Percentiles rank a stretch among this genome's conserved stretches.
These are phyloP conservation scores for Limanda limanda DNA, from an alignment of 2,113 vertebrate genomes.

Conservation along the genomic window DNA sequence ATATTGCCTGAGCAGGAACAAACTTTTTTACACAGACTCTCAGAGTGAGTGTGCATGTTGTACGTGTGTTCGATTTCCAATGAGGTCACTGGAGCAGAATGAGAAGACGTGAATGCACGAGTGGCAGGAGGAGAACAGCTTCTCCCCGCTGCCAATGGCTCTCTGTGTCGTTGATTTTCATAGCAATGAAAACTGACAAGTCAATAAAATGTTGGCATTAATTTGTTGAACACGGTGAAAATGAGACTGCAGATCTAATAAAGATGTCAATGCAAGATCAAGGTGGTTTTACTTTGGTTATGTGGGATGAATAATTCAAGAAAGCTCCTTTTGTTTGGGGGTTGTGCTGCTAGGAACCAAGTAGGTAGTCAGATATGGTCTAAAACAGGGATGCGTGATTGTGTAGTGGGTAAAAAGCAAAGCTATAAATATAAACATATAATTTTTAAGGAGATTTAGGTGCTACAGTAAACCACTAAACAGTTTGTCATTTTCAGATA, in stretches of 20 bases:
- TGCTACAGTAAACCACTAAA: not conserved
- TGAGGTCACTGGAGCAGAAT: conserved; percentile 32
- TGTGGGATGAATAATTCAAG: conserved; percentile 34
- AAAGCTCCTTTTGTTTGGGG: conserved; percentile 28
- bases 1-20: not conserved
- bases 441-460: not conserved
- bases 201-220: conserved; percentile 56
- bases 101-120: conserved; percentile 11
- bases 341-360: not conserved
- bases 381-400: not conserved
- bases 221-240: conserved; percentile 42
- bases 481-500: conserved; percentile 3
- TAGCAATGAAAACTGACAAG: conserved; percentile 23
- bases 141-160: not conserved
- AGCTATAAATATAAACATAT: not conserved
- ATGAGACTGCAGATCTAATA: conserved; percentile 31
- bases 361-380: not conserved
- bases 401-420: too few species aligned
- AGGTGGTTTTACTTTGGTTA: conserved; percentile 9
- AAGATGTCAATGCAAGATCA: conserved; percentile 45
- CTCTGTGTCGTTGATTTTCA: conserved; percentile 47
- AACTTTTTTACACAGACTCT: not conserved
- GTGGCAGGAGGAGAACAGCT: not conserved
- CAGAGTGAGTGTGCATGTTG: conserved; percentile 29
- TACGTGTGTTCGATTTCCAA: conserved; percentile 28